Base-by-base conservation (phyloP, 2,888 invertebrate species). In the Andrena flavipes region DNA sequence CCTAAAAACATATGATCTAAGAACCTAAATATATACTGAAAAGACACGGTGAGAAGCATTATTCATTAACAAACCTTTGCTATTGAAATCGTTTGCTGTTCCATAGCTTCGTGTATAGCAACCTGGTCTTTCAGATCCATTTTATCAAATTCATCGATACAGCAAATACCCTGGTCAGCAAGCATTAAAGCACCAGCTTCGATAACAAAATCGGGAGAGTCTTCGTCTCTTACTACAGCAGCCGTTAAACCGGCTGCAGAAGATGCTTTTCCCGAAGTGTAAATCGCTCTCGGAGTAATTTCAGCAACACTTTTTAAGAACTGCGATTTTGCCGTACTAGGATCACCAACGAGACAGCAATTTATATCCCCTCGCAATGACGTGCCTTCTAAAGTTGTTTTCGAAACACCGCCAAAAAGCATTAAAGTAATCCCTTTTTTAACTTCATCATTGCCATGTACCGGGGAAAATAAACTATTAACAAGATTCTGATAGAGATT, bases 81-180 rank as follows among this genome's bases (percentile, higher is more conserved):
- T 78, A 99, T 96, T 0, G 99, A 99, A 89, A 99, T 99, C 0
- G 99, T 99, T 94, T 99, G 99, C 92, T 99, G 99, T 95, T 99
- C 99, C 99, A 99, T 99, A 3, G 99, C 99, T 95, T 99, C 99
- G 95, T 99, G 99, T 88, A 99, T 99, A 63, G 99, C 99, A 6
- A 99, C 99, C 94, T 99, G 99, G 95, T 99, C 99, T 65, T 96
- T 96, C 0, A 96, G 96, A 94, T 99, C 99, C 99, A 99, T 99
- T 95, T 99, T 99, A 94, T 99, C 99, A 94, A 99, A 99, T 95
- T 99, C 99, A 92, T 99, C 99, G 90, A 99, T 99, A 93, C 99
- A 99, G 91, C 99, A 99, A 64, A 99, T 98, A 5, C 99, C 99
- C 93, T 99, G 99, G 94, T 99, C 99, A 0, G 99, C 99, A 91